A percentile compares a stretch with the other conserved stretches of the same genome.
These are phyloP conservation scores for Limenitis camilla DNA, from an alignment of 2,888 invertebrate species.

Conservation along the genomic window DNA sequence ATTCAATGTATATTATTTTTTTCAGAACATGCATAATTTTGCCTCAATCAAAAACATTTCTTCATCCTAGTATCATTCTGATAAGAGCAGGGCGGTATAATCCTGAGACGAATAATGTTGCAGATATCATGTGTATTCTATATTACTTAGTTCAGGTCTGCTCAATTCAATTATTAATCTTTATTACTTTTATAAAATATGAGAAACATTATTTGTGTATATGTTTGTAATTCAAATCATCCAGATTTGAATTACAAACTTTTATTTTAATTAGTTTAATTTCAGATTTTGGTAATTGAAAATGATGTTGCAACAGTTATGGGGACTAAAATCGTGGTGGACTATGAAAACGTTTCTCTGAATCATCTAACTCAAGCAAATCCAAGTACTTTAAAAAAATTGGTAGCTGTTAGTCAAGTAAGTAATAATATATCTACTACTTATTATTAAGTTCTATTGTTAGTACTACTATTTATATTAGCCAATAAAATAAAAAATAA, in stretches of 20 bases:
- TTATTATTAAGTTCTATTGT: too few species aligned
- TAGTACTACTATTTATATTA: too few species aligned
- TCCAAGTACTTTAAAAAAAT: slow-evolving; percentile 75
- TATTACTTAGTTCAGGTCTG: slow-evolving; percentile 63
- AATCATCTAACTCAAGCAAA: slow-evolving; percentile 75
- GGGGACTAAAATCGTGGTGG: slow-evolving; percentile 62
- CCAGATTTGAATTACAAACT: background rate
- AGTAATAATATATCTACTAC: slow-evolving; percentile 1
- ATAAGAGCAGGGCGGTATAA: slow-evolving; percentile 73
- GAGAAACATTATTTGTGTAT: background rate
- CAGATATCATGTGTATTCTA: slow-evolving; percentile 70
- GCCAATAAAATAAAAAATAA: background rate
- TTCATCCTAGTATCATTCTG: slow-evolving; percentile 71
- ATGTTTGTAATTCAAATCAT: too few species aligned
- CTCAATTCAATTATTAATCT: background rate
- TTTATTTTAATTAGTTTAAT: background rate
- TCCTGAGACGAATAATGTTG: slow-evolving; percentile 63
- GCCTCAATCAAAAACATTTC: slow-evolving; percentile 44
- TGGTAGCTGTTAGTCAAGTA: slow-evolving; percentile 61
- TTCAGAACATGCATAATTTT: slow-evolving; percentile 55
- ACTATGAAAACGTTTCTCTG: slow-evolving; percentile 61
- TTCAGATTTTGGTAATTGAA: slow-evolving; percentile 73
- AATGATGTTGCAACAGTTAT: slow-evolving; percentile 75
- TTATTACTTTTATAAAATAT: background rate
- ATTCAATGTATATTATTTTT: background rate